A percentile compares a stretch with the other conserved stretches of the same genome.
Evolutionary conservation across 2,113 vertebrate genomes (phyloP).

Genomic region (Hyperoodon ampullatus): DNA sequence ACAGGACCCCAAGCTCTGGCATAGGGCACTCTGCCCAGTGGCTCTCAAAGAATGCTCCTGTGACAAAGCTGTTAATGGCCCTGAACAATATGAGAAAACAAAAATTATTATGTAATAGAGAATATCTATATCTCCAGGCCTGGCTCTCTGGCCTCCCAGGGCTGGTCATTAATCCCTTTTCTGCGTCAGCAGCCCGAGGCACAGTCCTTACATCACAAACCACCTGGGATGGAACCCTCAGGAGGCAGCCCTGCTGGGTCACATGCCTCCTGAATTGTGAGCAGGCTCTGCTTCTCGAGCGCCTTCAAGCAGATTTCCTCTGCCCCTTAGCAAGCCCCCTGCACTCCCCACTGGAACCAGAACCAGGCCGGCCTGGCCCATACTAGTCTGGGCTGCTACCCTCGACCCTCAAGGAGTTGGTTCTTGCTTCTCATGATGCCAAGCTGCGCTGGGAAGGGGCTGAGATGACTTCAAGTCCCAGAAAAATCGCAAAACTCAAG

Average conservation of each 20-base stretch:
- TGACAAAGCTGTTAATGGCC: background rate
- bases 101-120: background rate
- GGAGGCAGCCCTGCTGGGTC: background rate
- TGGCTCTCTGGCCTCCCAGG: no score
- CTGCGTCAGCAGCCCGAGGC: background rate
- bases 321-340: rapidly evolving
- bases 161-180: background rate
- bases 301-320: background rate
- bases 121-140: background rate
- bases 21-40: background rate
- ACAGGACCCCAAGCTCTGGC: background rate
- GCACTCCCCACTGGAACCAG: background rate
- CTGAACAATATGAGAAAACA: background rate
- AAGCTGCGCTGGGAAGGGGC: background rate
- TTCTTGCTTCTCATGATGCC: background rate
- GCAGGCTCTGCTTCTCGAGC: background rate
- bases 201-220: background rate
- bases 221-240: background rate
- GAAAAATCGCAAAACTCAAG: background rate
- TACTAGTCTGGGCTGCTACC: background rate
- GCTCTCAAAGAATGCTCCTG: background rate
- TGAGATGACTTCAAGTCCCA: background rate
- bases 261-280: background rate
- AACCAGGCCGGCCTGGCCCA: background rate
- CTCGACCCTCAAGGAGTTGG: background rate